Evolutionary conservation across 2,113 vertebrate genomes (phyloP).

Genomic region (Seriola dumerili): DNA sequence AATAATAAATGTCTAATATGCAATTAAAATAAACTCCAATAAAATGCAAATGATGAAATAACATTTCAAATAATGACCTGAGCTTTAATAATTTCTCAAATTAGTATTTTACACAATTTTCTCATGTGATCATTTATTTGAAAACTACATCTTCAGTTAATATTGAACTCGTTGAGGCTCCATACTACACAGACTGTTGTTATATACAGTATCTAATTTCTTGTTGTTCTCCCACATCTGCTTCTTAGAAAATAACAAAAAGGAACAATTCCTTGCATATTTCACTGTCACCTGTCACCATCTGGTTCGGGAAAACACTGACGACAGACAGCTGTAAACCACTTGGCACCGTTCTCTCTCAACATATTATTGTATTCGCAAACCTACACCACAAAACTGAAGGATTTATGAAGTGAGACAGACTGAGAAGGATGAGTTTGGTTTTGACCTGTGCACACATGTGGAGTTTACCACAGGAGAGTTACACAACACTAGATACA

Average conservation of each 20-base stretch:
- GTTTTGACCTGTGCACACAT: conserved; percentile 56
- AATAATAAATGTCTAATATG: too few relatives aligned
- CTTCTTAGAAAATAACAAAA: conserved; percentile 17
- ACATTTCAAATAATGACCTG: too few relatives aligned
- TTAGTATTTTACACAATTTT: too few relatives aligned
- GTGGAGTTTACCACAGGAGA: conserved; percentile 50
- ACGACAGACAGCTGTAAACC: conserved; percentile 63
- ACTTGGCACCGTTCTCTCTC: conserved; percentile 52
- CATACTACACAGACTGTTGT: too few relatives aligned
- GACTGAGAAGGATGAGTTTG: conserved; percentile 63
- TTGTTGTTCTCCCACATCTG: conserved; percentile 18
- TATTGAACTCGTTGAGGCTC: too few relatives aligned
- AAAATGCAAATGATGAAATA: too few relatives aligned
- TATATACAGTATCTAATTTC: background rate
- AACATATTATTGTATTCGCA: conserved; percentile 46
- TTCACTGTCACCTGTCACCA: conserved; percentile 69
- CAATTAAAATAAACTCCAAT: too few relatives aligned
- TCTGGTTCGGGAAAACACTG: conserved; percentile 51
- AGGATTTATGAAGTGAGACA: conserved; percentile 69
- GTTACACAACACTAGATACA: conserved; percentile 49
- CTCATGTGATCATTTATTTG: too few relatives aligned
- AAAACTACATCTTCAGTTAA: too few relatives aligned
- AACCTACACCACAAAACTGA: conserved; percentile 52
- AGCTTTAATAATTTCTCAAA: too few relatives aligned
- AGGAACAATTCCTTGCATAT: conserved; percentile 25